Evolutionary conservation across 2,797 vertebrate species (phyloP).

Genomic region (Sebastes dallii): DNA sequence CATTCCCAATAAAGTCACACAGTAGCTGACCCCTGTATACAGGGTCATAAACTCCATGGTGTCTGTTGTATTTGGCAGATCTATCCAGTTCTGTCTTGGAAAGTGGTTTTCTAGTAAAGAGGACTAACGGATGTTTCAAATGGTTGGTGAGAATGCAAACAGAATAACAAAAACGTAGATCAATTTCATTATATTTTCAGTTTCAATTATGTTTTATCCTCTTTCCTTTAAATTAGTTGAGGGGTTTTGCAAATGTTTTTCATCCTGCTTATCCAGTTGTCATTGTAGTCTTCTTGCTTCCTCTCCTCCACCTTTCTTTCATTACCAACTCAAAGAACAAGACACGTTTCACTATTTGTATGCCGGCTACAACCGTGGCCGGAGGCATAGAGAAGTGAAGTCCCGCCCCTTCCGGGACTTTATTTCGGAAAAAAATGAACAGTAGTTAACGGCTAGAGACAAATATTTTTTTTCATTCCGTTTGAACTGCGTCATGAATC

Average conservation of each 20-base stretch:
- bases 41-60: not conserved
- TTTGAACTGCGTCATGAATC: too few species aligned
- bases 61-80: constrained; percentile 12
- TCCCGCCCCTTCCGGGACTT: too few species aligned
- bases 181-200: constrained; percentile 7
- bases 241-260: not conserved
- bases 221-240: not conserved
- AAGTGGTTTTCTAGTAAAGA: not conserved
- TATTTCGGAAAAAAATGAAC: too few species aligned
- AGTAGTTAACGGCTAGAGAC: too few species aligned
- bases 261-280: not conserved
- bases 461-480: too few species aligned
- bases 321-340: not conserved
- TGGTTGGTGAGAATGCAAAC: not conserved
- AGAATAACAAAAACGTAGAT: not conserved
- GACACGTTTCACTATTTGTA: too few species aligned
- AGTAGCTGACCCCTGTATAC: not conserved
- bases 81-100: not conserved
- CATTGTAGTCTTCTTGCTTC: not conserved
- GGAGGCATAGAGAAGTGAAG: too few species aligned
- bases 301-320: not conserved
- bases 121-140: not conserved
- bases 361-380: too few species aligned
- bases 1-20: not conserved
- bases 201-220: not conserved